Evolutionary conservation across 2,797 vertebrate species (phyloP).

Genomic region (Strix occidentalis): DNA sequence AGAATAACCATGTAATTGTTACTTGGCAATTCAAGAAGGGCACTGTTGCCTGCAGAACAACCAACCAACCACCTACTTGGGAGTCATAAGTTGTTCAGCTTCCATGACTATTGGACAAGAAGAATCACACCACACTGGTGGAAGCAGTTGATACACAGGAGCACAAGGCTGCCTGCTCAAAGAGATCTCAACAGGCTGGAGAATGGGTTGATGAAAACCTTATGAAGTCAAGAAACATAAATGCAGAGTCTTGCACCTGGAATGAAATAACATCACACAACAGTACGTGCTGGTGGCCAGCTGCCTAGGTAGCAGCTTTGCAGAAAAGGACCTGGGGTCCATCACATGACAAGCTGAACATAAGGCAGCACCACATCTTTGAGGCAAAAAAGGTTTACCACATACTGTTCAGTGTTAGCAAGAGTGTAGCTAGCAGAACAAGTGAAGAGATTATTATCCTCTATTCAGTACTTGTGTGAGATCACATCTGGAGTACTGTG

Average conservation of each 20-base stretch:
- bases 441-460: neutral
- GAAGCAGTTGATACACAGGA: neutral
- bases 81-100: neutral
- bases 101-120: neutral
- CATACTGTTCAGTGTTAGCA: neutral
- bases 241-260: neutral
- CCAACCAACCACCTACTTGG: neutral
- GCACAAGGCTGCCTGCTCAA: neutral
- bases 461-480: neutral
- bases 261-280: neutral
- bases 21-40: neutral
- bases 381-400: neutral
- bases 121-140: neutral
- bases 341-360: neutral
- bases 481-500: neutral
- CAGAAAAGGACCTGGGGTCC: neutral
- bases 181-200: neutral
- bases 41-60: neutral
- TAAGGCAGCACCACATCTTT: neutral
- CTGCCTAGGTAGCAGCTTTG: neutral
- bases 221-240: neutral
- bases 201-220: neutral
- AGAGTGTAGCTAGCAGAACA: neutral
- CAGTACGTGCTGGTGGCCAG: neutral
- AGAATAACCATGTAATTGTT: neutral